Base-by-base conservation (phyloP, 2,888 invertebrate species). In the Hirtodrosophila duncani region DNA sequence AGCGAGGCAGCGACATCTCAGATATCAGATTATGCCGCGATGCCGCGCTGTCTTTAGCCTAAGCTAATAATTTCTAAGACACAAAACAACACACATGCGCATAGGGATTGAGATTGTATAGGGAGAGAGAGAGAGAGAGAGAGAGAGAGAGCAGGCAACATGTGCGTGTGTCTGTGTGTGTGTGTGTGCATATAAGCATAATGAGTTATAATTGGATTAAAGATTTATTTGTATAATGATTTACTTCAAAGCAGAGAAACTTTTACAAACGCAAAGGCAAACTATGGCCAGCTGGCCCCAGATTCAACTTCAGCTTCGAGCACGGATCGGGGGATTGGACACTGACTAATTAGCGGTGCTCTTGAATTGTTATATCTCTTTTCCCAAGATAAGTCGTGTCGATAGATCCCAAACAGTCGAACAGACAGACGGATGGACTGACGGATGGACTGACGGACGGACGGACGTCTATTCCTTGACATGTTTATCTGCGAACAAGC, bases 131-230 rank as follows among this genome's bases (percentile, higher is more conserved):
- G 16, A 30, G 14, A 9, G 34, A 9, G 18, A 9, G 26, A 41
- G 26, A 14, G 29, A 29, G 13, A 29, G 29, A 14, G n/a, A n/a
- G n/a, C n/a, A n/a, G n/a, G n/a, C n/a, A n/a, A n/a, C n/a, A n/a
- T 11, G 33, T 29, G 27, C 39, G 9, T 29, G 7, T 11, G 27
- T 26, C 17, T 33, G 41, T 53, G 41, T 37, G 42, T 58, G 13
- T 34, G 45, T 52, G 63, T 72, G 74, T 62, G 65, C 81, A 81
- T 65, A 74, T 63, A 58, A 61, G 78, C 77, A 79, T 79, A 82
- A 81, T 80, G 67, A 69, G 71, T 69, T 77, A 77, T 83, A 82
- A 82, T 82, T 82, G 82, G 82, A 82, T 82, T 82, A 82, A 70
- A 72, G 81, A 82, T 81, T 82, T 82, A 81, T 81, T 66, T 81